Conservation (phyloP, 2,113 vertebrate genomes). For the Solea senegalensis region DNA sequence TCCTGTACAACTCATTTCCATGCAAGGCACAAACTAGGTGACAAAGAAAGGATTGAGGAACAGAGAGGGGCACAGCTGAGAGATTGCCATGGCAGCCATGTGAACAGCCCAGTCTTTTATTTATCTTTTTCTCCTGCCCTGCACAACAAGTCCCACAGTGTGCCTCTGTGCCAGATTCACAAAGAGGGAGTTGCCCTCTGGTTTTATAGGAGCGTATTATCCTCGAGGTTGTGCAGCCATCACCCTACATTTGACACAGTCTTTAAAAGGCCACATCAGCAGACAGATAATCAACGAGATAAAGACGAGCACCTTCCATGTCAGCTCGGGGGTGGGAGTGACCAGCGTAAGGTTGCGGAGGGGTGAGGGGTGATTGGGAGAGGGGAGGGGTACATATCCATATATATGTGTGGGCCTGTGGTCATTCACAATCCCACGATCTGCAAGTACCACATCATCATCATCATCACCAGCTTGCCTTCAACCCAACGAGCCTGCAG, state of each 20-base stretch:
- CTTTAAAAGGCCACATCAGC: conserved; percentile 88
- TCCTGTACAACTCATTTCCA: conserved; percentile 56
- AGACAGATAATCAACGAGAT: conserved; percentile 82
- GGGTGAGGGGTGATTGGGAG: too few relatives aligned
- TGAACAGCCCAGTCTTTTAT: conserved; percentile 44
- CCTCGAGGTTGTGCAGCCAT: conserved; percentile 49
- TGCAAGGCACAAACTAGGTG: conserved; percentile 59
- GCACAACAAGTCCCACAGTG: conserved; percentile 69
- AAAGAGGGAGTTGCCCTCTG: conserved; percentile 40
- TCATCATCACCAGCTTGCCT: conserved; percentile 19
- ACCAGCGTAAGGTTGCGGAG: background rate
- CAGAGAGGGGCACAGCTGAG: conserved; percentile 57
- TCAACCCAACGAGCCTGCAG: conserved; percentile 27
- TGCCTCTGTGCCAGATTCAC: conserved; percentile 43
- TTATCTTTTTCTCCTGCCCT: background rate
- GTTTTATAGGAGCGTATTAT: conserved; percentile 59
- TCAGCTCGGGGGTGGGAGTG: conserved; percentile 13
- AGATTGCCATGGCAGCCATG: conserved; percentile 42
- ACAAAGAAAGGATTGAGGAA: conserved; percentile 43
- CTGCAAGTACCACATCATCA: conserved; percentile 9
- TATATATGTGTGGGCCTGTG: conserved; percentile 59
- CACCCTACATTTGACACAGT: conserved; percentile 66
- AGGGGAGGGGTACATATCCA: conserved; percentile 47
- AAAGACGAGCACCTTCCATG: conserved; percentile 80
- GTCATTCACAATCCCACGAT: conserved; percentile 48